These are phyloP conservation scores for Phocides pigmalion DNA, from an alignment of 1,140 invertebrate genomes.

Conservation along the genomic window DNA sequence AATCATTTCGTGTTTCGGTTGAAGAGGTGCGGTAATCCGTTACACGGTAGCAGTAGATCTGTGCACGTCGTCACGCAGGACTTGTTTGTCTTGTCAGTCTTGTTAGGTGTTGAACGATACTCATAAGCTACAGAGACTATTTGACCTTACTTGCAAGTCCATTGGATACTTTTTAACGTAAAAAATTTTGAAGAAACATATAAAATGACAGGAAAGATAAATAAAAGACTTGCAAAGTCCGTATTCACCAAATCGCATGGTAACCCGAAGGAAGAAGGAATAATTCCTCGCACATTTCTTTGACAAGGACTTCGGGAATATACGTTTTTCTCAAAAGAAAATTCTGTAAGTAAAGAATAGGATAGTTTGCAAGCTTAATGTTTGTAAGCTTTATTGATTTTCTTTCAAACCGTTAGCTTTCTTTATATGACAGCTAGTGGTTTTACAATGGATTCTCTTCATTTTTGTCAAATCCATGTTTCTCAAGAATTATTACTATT, in stretches of 20 bases:
- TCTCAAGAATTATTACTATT: background rate
- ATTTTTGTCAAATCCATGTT: background rate
- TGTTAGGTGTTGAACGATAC: too few species aligned
- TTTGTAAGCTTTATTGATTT: constrained; percentile 26
- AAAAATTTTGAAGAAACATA: too few species aligned
- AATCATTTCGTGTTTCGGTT: too few species aligned
- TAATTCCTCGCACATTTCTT: constrained; percentile 32
- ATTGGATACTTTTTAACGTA: too few species aligned
- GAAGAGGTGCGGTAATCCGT: too few species aligned
- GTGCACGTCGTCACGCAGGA: too few species aligned
- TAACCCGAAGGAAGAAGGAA: constrained; percentile 6
- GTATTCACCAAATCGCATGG: background rate
- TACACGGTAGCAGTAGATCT: too few species aligned
- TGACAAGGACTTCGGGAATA: constrained; percentile 28
- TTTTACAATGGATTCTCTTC: constrained; percentile 11
- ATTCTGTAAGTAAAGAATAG: constrained; percentile 20
- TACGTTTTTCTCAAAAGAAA: constrained; percentile 31
- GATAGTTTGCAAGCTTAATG: constrained; percentile 24
- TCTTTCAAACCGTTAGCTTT: constrained; percentile 13
- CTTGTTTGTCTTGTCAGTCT: too few species aligned
- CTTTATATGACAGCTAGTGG: constrained; percentile 21
- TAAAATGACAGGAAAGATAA: too few species aligned
- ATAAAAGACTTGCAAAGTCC: too few species aligned
- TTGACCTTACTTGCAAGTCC: too few species aligned
- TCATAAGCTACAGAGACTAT: too few species aligned